Percentiles rank a stretch among this genome's conserved stretches.
phyloP scores from a whole-genome alignment of 2,888 invertebrate genomes.

The Habroteleia sp. region DNA sequence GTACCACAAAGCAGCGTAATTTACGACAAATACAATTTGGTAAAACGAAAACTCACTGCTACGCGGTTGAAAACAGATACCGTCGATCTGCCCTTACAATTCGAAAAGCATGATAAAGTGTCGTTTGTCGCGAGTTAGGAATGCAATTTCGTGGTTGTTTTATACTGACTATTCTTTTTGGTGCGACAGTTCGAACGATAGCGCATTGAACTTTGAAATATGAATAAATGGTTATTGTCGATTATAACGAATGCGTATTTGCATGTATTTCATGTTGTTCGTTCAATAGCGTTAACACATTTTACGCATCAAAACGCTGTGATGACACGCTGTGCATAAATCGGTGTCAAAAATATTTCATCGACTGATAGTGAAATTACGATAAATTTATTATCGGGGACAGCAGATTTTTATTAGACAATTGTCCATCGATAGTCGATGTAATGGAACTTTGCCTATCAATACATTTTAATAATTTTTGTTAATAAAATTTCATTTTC shows the following conservation, averaged over 20 bases:
- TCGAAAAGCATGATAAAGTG: conserved; percentile 65
- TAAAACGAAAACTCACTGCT: conserved; percentile 47
- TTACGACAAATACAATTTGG: conserved; percentile 58
- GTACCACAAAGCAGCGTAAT: conserved; percentile 32
- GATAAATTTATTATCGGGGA: conserved; percentile 25
- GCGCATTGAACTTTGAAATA: conserved; percentile 66
- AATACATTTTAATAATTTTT: too few species aligned
- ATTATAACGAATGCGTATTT: conserved; percentile 61
- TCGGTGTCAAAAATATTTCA: conserved; percentile 36
- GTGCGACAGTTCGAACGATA: conserved; percentile 51
- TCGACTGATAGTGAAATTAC: conserved; percentile 29
- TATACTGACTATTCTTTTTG: conserved; percentile 56
- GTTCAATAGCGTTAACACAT: conserved; percentile 42
- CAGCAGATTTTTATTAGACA: too few species aligned
- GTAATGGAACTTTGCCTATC: too few species aligned
- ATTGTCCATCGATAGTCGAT: too few species aligned
- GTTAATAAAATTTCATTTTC: too few species aligned
- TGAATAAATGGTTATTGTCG: conserved; percentile 65
- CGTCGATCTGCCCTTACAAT: conserved; percentile 59
- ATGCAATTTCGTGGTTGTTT: conserved; percentile 66
- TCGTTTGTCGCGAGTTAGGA: conserved; percentile 65
- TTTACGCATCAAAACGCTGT: conserved; percentile 31
- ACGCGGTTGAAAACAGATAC: conserved; percentile 56
- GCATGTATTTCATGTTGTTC: conserved; percentile 43
- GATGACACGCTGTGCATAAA: conserved; percentile 20